These are phyloP conservation scores for Cherax destructor DNA, from an alignment of 1,140 invertebrate species.

Conservation along the genomic window DNA sequence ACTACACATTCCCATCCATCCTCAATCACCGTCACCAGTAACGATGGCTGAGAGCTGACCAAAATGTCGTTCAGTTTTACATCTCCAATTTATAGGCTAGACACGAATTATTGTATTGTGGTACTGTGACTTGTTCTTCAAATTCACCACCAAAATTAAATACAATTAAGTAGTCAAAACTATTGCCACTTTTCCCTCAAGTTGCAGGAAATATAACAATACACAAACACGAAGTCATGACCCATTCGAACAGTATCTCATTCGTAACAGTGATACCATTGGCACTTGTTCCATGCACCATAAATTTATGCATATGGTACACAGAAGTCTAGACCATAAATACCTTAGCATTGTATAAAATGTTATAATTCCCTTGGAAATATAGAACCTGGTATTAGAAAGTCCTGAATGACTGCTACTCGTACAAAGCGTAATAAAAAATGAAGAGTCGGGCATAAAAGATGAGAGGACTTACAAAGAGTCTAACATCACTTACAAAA, in stretches of 20 bases:
- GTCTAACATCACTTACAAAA: not conserved
- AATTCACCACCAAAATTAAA: not conserved
- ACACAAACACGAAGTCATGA: not conserved
- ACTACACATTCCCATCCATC: too few species aligned
- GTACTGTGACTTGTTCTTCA: too few species aligned
- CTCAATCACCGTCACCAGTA: too few species aligned
- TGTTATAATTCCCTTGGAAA: not conserved
- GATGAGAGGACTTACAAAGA: not conserved
- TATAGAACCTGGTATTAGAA: constrained; percentile 4
- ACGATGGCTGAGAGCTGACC: too few species aligned
- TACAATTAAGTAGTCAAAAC: not conserved
- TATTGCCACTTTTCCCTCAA: constrained; percentile 22
- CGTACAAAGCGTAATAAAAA: not conserved
- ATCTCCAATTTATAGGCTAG: too few species aligned
- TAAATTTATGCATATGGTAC: not conserved
- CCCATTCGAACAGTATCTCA: not conserved
- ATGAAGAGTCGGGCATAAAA: constrained; percentile 13
- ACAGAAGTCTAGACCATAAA: not conserved
- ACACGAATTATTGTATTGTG: too few species aligned
- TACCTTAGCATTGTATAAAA: not conserved
- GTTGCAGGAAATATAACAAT: constrained; percentile 9
- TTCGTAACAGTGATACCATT: not conserved
- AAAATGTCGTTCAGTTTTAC: too few species aligned
- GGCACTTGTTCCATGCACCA: too few species aligned
- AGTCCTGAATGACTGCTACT: not conserved